Percentiles rank a stretch among this genome's conserved stretches.
Conservation (phyloP, 2,113 vertebrate species). For the Passer domesticus region DNA sequence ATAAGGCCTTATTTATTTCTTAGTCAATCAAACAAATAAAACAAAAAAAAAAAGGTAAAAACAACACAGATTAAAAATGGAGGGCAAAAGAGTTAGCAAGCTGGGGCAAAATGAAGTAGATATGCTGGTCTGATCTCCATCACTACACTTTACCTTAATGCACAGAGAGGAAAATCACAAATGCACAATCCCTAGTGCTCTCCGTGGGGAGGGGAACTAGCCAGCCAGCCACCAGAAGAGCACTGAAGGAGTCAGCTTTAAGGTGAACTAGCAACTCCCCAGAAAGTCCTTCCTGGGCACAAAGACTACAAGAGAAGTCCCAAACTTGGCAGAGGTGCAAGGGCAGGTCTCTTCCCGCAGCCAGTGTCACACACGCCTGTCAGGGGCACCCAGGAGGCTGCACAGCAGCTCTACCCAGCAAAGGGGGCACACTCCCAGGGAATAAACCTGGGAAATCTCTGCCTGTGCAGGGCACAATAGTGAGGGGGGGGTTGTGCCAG, state of each 20-base stretch:
- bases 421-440: rapidly evolving
- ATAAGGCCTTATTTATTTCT: background rate
- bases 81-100: background rate
- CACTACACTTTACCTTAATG: background rate
- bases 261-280: background rate
- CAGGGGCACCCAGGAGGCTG: background rate
- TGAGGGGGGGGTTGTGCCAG: background rate
- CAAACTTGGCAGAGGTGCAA: background rate
- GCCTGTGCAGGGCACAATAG: background rate
- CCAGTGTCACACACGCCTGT: rapidly evolving
- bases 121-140: background rate
- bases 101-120: background rate
- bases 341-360: background rate
- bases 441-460: background rate
- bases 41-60: background rate
- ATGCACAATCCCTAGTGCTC: background rate
- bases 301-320: background rate
- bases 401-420: background rate
- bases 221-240: background rate
- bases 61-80: background rate
- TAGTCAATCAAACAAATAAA: background rate
- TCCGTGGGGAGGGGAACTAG: background rate
- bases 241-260: background rate
- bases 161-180: background rate
- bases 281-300: background rate